Conservation (phyloP, 2,113 vertebrate genomes). For the Lethenteron camtschaticum region DNA sequence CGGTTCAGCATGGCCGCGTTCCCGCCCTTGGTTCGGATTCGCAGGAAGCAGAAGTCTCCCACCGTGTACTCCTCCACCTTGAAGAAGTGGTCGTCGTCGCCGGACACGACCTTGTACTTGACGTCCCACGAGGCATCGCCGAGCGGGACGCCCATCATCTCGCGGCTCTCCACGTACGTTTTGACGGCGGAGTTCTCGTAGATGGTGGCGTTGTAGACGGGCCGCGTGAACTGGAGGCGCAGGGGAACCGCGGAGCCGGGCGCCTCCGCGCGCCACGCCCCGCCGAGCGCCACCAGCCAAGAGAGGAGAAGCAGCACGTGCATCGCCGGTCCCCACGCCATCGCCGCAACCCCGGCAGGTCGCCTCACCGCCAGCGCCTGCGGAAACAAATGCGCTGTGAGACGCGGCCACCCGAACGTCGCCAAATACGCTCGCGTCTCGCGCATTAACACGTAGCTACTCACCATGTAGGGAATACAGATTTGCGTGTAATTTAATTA, state of each 20-base stretch:
- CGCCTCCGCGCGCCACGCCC: too few species aligned
- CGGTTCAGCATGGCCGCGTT: conserved; percentile 88
- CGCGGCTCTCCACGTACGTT: conserved; percentile 71
- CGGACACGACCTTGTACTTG: conserved; percentile 79
- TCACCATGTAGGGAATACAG: too few species aligned
- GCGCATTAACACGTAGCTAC: too few species aligned
- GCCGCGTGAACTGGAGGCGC: conserved; percentile 57
- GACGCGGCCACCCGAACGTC: too few species aligned
- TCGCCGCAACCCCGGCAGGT: too few species aligned
- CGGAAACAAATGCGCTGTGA: too few species aligned
- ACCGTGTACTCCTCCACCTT: conserved; percentile 80
- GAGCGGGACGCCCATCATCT: conserved; percentile 65
- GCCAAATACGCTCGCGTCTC: too few species aligned
- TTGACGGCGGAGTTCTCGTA: conserved; percentile 87
- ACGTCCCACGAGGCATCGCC: conserved; percentile 66
- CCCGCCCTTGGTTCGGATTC: conserved; percentile 89
- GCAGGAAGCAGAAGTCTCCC: conserved; percentile 86
- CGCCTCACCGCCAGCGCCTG: too few species aligned
- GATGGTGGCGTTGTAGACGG: conserved; percentile 62
- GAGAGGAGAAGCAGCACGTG: too few species aligned
- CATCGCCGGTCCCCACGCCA: too few species aligned
- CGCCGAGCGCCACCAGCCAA: too few species aligned
- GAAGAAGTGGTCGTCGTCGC: conserved; percentile 88
- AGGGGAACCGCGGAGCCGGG: conserved; percentile 14
- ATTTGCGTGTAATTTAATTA: too few species aligned